Evolutionary conservation across 2,888 invertebrate genomes (phyloP), one percentile per base, ranked within the genome.

Genomic region (Epinotia ramella): DNA sequence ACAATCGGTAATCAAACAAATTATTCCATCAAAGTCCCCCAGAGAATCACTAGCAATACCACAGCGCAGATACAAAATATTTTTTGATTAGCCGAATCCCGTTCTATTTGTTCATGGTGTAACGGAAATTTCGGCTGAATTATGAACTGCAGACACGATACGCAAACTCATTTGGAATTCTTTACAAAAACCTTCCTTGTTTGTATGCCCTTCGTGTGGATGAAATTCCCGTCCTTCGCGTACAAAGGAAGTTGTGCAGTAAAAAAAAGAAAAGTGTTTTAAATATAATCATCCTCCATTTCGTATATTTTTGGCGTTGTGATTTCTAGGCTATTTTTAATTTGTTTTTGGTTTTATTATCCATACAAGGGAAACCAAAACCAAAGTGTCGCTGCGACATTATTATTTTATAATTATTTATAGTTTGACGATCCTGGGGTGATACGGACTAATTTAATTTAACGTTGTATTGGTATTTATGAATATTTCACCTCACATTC

Each of bases 91-190:
- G 16, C 49, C 65, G 24, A 65, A 28, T n/a, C 28, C 28, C 53
- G 53, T 28, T 65, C 28, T 53, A n/a, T 28, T 28, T 24, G n/a
- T 53, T 66, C 28, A 46, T n/a, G 6, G 57, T 7, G 24, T 1
- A 44, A 68, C 59, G 44, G 68, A 24, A 44, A 40, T 24, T 57
- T n/a, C 62, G 44, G 20, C 67, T 73, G 68, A 62, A 63, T 73
- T 62, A 63, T 44, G 60, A 56, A 73, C 63, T 53, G 62, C 44
- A 40, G 62, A 44, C 20, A 53, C 73, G 67, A 68, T 68, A 73
- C 63, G 12, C 64, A 64, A 72, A 64, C 56, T 64, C 24, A 67
- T 67, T 65, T 67, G 56, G 66, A 11, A 67, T 57, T 68, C 44
- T 57, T 44, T 44, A 56, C 67, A 67, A 18, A 66, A 16, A 20